Conservation (phyloP, 1,140 invertebrate species). For the Bradynema listronoti region DNA sequence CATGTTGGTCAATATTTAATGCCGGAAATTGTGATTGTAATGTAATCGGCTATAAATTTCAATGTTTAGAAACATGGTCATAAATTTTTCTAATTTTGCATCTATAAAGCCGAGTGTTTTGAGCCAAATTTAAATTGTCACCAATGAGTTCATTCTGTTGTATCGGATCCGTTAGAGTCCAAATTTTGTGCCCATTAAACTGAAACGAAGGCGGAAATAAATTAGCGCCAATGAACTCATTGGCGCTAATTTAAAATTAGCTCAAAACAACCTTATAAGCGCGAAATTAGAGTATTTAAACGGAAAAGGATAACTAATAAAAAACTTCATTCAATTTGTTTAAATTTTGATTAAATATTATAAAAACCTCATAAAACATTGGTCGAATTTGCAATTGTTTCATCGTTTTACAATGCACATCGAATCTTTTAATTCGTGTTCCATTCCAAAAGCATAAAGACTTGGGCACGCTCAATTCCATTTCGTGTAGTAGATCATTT, state of each 20-base stretch:
- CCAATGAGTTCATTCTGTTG: too few species aligned
- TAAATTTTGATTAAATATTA: background rate
- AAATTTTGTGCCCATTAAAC: too few species aligned
- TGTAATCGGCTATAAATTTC: background rate
- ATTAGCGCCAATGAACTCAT: too few species aligned
- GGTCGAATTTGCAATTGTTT: background rate
- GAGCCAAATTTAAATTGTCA: too few species aligned
- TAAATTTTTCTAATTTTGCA: too few species aligned
- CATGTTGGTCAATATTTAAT: background rate
- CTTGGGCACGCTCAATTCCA: background rate
- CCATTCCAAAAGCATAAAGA: slow-evolving; percentile 11
- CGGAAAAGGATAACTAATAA: too few species aligned
- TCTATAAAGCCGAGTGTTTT: too few species aligned
- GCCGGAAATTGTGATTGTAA: slow-evolving; percentile 8
- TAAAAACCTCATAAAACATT: background rate
- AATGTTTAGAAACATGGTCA: background rate
- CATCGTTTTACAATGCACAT: background rate
- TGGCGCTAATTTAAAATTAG: too few species aligned
- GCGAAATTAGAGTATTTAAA: too few species aligned
- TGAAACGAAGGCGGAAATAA: too few species aligned
- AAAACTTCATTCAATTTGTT: background rate
- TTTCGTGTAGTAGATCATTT: background rate
- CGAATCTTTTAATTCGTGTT: background rate
- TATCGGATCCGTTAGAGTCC: too few species aligned
- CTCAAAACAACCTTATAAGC: too few species aligned